Evolutionary conservation across 2,888 invertebrate genomes (phyloP).

Genomic region (Artemia sinica): DNA sequence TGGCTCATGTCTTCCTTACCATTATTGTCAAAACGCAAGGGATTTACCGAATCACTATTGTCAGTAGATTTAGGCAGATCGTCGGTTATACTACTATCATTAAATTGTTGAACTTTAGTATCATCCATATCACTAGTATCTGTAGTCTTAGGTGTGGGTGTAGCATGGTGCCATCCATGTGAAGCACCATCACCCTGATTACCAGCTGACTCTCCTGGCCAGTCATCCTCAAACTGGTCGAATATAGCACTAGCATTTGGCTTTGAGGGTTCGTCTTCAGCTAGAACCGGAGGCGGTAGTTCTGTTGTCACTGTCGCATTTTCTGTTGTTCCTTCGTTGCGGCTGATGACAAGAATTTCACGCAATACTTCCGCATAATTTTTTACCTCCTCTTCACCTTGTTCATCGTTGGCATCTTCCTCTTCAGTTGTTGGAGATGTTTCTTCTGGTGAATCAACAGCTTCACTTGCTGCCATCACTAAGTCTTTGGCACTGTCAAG

Average conservation of each 20-base stretch:
- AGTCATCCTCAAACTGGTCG: constrained; percentile 1
- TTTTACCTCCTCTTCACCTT: not conserved
- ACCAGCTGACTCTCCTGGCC: not conserved
- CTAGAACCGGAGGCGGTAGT: constrained; percentile 16
- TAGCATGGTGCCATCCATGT: too few species aligned
- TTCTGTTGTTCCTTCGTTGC: constrained; percentile 17
- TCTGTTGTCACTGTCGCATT: constrained; percentile 14
- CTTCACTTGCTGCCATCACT: not conserved
- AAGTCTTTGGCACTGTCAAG: too few species aligned
- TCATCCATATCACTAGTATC: too few species aligned
- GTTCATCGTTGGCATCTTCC: constrained; percentile 4
- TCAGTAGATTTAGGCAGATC: too few species aligned
- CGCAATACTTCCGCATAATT: constrained; percentile 19
- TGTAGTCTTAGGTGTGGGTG: too few species aligned
- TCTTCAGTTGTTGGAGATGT: not conserved
- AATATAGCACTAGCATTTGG: not conserved
- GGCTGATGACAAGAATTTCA: constrained; percentile 20
- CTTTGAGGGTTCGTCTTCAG: not conserved
- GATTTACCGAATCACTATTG: too few species aligned
- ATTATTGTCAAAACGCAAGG: too few species aligned
- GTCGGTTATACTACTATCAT: too few species aligned
- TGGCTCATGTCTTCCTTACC: too few species aligned
- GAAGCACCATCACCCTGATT: too few species aligned
- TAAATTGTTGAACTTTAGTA: too few species aligned
- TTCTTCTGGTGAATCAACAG: not conserved